A percentile compares a stretch with the other conserved stretches of the same genome.
Evolutionary conservation across 2,113 vertebrate genomes (phyloP).

Genomic region (Sturnira hondurensis): DNA sequence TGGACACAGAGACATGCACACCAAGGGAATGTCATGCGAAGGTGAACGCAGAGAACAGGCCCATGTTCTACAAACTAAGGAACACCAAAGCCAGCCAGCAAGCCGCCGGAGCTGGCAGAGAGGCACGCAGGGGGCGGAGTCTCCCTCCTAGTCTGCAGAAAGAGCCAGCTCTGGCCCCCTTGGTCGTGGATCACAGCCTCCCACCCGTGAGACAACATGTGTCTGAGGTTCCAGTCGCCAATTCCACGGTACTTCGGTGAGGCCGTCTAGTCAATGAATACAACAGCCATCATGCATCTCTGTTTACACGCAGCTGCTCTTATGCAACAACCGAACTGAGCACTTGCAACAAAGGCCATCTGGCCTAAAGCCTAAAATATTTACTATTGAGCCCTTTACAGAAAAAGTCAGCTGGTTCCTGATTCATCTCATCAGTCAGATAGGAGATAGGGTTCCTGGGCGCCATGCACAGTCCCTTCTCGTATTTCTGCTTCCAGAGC

Average conservation of each 20-base stretch:
- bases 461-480: background rate
- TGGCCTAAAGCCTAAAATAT: background rate
- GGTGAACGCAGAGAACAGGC: background rate
- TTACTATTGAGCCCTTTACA: background rate
- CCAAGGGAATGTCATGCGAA: background rate
- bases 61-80: background rate
- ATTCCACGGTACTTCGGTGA: background rate
- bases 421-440: background rate
- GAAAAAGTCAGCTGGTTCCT: background rate
- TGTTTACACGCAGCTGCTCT: background rate
- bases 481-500: background rate
- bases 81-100: background rate
- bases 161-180: background rate
- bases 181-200: background rate
- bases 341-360: background rate
- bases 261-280: background rate
- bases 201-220: background rate
- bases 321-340: background rate
- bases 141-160: background rate
- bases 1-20: background rate
- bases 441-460: background rate
- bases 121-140: background rate
- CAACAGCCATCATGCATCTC: background rate
- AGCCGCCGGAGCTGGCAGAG: background rate
- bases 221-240: background rate